A percentile compares a stretch with the other conserved stretches of the same genome.
Conservation (phyloP, 2,888 invertebrate genomes). For the Drosophila macrospina region DNA sequence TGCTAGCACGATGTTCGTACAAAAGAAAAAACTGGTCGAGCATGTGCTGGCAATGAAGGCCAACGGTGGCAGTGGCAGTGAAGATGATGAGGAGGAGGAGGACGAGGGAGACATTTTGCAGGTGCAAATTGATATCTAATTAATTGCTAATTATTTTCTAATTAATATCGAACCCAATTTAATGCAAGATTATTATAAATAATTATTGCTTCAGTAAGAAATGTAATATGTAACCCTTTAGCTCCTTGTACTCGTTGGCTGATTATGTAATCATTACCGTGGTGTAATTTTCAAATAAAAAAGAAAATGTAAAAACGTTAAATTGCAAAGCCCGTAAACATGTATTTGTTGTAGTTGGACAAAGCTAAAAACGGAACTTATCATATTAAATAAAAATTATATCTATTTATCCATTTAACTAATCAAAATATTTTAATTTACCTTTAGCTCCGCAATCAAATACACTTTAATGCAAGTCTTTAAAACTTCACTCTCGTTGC, state of each 20-base stretch:
- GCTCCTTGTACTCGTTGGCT: slow-evolving; percentile 62
- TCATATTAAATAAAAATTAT: slow-evolving; percentile 5
- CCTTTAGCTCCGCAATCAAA: slow-evolving; percentile 58
- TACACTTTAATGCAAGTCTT: slow-evolving; percentile 43
- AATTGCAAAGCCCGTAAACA: slow-evolving; percentile 32
- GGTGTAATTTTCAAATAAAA: slow-evolving; percentile 35
- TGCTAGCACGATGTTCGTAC: slow-evolving; percentile 86
- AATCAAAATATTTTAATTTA: slow-evolving; percentile 55
- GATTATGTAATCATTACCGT: slow-evolving; percentile 67
- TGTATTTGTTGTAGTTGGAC: slow-evolving; percentile 44
- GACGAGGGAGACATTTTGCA: slow-evolving; percentile 86
- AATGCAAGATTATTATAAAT: slow-evolving; percentile 67
- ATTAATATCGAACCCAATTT: slow-evolving; percentile 34
- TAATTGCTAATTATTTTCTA: slow-evolving; percentile 40
- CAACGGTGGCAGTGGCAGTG: slow-evolving; percentile 86
- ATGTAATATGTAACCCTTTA: slow-evolving; percentile 59
- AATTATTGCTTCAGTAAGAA: slow-evolving; percentile 67
- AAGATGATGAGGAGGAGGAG: slow-evolving; percentile 88
- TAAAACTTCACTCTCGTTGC: slow-evolving; percentile 65
- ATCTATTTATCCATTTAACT: slow-evolving; percentile 25
- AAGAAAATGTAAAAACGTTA: slow-evolving; percentile 21
- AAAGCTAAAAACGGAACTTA: slow-evolving; percentile 18
- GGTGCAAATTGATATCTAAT: slow-evolving; percentile 70
- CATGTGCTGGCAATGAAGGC: slow-evolving; percentile 84
- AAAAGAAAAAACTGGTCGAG: slow-evolving; percentile 85